Evolutionary conservation across 2,113 vertebrate genomes (phyloP).

Genomic region (Spea bombifrons): DNA sequence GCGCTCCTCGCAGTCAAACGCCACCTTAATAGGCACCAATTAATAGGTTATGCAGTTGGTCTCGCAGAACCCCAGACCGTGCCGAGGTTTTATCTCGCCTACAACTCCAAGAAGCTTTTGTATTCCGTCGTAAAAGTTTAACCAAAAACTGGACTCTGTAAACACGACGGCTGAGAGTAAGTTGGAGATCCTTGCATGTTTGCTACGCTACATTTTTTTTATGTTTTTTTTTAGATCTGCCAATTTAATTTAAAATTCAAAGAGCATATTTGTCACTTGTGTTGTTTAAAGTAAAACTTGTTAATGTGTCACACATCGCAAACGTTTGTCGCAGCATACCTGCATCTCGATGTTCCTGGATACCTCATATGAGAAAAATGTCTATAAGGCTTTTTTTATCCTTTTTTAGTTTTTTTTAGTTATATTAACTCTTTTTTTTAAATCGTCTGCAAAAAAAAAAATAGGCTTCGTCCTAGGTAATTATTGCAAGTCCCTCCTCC

Average conservation of each 20-base stretch:
- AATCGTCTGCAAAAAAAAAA: too few relatives aligned
- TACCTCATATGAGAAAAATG: too few relatives aligned
- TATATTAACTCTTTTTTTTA: too few relatives aligned
- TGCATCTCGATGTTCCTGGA: too few relatives aligned
- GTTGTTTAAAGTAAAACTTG: too few relatives aligned
- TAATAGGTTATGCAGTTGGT: slow-evolving; percentile 73
- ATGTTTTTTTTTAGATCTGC: background rate
- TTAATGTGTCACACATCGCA: too few relatives aligned
- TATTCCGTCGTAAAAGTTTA: slow-evolving; percentile 12
- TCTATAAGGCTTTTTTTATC: too few relatives aligned
- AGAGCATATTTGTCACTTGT: background rate
- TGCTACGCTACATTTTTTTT: background rate
- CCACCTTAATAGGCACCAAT: slow-evolving; percentile 78
- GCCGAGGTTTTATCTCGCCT: slow-evolving; percentile 54
- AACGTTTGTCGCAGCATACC: too few relatives aligned
- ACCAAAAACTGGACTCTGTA: slow-evolving; percentile 3
- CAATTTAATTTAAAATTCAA: background rate
- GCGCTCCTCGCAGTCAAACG: slow-evolving; percentile 75
- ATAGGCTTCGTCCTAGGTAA: too few relatives aligned
- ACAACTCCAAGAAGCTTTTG: slow-evolving; percentile 14
- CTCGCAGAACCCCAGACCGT: slow-evolving; percentile 55
- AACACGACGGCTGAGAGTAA: slow-evolving; percentile 5
- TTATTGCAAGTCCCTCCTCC: too few relatives aligned
- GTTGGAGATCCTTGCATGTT: background rate
- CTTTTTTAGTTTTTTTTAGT: too few relatives aligned